Evolutionary conservation across 2,888 invertebrate genomes (phyloP).

Genomic region (Doris montereyensis): DNA sequence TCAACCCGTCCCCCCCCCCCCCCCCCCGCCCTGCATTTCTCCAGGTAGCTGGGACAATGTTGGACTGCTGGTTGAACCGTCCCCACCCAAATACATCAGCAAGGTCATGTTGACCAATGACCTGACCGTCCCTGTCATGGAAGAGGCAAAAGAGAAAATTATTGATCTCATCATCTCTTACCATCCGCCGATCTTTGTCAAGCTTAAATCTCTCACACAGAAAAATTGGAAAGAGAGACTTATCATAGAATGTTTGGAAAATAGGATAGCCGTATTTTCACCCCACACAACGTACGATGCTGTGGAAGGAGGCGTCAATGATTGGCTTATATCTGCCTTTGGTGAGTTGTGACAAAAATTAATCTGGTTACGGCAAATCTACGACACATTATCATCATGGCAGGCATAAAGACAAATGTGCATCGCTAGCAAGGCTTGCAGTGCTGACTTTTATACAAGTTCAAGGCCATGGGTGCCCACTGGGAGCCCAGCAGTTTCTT

Average conservation of each 20-base stretch:
- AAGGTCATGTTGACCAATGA: conserved; percentile 90
- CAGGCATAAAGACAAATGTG: background rate
- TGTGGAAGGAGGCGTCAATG: conserved; percentile 88
- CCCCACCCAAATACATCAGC: conserved; percentile 72
- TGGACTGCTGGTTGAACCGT: conserved; percentile 89
- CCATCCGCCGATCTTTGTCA: conserved; percentile 94
- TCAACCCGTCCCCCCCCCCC: too few relatives aligned
- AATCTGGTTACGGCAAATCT: background rate
- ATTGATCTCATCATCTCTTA: conserved; percentile 90
- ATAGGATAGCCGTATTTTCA: conserved; percentile 90
- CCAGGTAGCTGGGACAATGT: conserved; percentile 95
- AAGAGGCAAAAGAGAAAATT: conserved; percentile 80
- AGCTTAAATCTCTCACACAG: conserved; percentile 83
- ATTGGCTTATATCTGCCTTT: conserved; percentile 89
- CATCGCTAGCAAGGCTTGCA: background rate
- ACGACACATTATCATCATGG: background rate
- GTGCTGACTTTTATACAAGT: background rate
- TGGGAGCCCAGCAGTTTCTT: too few relatives aligned
- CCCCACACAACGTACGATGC: conserved; percentile 95
- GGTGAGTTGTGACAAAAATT: too few relatives aligned
- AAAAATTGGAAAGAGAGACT: conserved; percentile 84
- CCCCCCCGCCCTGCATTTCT: too few relatives aligned
- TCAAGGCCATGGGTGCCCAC: too few relatives aligned
- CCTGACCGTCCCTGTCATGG: conserved; percentile 88
- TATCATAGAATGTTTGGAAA: conserved; percentile 84